phyloP scores from a whole-genome alignment of 2,113 vertebrate genomes.

The Sprattus sprattus region DNA sequence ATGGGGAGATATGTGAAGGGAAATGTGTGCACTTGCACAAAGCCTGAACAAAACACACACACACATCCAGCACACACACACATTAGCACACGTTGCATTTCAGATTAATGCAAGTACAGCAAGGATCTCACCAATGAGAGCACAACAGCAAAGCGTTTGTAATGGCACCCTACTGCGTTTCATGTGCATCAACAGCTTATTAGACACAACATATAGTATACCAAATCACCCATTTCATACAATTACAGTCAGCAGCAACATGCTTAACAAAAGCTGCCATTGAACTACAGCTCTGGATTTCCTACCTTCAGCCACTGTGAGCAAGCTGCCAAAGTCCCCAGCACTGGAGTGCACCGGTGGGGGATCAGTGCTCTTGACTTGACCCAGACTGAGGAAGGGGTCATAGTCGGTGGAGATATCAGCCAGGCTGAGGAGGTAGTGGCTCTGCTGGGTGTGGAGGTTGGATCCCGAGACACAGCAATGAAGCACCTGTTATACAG shows the following conservation, averaged over 20 bases:
- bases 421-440: conserved; percentile 87
- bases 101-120: neutral
- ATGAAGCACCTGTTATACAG: conserved; percentile 82
- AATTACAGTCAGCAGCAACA: neutral
- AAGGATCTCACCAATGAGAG: neutral
- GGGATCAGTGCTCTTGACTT: conserved; percentile 81
- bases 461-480: conserved; percentile 91
- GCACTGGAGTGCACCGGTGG: conserved; percentile 68
- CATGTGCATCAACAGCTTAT: neutral
- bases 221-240: too few relatives aligned
- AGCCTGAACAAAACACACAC: neutral
- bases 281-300: neutral
- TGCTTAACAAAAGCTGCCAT: neutral
- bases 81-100: neutral
- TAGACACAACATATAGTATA: neutral
- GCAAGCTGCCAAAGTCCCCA: conserved; percentile 82
- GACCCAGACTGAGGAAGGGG: conserved; percentile 84
- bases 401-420: conserved; percentile 90
- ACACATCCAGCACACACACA: neutral
- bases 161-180: neutral
- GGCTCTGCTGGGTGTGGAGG: conserved; percentile 90
- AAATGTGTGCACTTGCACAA: neutral
- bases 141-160: neutral
- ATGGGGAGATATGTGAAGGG: neutral
- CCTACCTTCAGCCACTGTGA: conserved; percentile 93